Evolutionary conservation across 2,888 invertebrate genomes (phyloP).

Genomic region (Xestia xanthographa): DNA sequence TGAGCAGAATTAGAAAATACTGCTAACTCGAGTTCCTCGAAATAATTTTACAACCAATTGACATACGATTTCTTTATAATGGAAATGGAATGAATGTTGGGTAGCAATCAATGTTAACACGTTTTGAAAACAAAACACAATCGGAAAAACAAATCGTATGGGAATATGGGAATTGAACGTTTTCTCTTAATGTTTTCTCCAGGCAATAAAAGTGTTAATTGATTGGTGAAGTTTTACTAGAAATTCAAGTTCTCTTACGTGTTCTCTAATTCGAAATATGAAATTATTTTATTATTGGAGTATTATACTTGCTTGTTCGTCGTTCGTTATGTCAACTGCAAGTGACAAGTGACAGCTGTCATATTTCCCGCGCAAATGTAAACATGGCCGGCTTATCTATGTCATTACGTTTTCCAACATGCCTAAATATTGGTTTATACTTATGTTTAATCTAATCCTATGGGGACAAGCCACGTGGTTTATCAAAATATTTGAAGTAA

Average conservation of each 20-base stretch:
- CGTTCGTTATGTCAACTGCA: constrained; percentile 68
- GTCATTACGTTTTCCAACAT: constrained; percentile 61
- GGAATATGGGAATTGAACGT: not conserved
- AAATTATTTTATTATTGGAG: not conserved
- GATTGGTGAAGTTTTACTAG: not conserved
- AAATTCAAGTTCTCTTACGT: not conserved
- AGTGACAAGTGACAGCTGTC: constrained; percentile 82
- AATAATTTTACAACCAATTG: not conserved
- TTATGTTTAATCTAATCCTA: constrained; percentile 50
- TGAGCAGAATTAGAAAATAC: not conserved
- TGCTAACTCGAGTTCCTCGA: not conserved
- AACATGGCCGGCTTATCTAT: constrained; percentile 67
- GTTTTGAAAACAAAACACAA: constrained; percentile 22
- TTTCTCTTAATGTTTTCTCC: constrained; percentile 29
- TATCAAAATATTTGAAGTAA: constrained; percentile 45
- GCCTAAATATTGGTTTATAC: constrained; percentile 59
- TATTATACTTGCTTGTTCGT: constrained; percentile 27
- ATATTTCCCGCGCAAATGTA: constrained; percentile 77
- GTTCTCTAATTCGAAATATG: not conserved
- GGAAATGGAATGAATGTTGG: constrained; percentile 1
- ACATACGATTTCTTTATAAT: not conserved
- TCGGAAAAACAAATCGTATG: not conserved
- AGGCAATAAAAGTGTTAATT: constrained; percentile 19
- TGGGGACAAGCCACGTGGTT: constrained; percentile 19
- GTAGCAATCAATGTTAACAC: not conserved